Base-by-base conservation (phyloP, 2,797 vertebrate species). In the Micropoecilia bifurca region DNA sequence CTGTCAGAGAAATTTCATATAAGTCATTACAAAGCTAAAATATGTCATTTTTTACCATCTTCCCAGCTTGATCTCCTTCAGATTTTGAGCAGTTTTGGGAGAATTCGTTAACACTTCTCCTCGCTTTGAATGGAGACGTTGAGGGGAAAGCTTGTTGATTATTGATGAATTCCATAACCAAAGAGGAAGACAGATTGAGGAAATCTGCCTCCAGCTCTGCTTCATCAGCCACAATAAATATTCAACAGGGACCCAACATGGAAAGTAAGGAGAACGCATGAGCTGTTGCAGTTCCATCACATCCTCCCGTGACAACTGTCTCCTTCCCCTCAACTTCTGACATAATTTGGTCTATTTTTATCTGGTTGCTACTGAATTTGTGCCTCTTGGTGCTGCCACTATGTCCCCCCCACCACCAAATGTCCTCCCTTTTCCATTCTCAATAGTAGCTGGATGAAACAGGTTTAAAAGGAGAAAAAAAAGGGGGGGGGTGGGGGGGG, bases 371-470 rank as follows among this genome's bases (percentile, higher is more conserved):
- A 50, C 80, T 80, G 74, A 87, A 83, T 80, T 68, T 71, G 43
- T 41, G 25, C n/a, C 55, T 76, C 68, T 80, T 46, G 76, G 57
- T 80, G 78, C 84, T 75, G 74, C 76, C 63, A 28, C 73, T 79
- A n/a, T 78, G 48, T 72, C 74, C 77, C 48, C 75, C 76, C 8
- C 10, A 43, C 80, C 83, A 3, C 46, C 74, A 8, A 53, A 53
- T 25, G 50, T 69, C 83, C 85, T 75, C 45, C 55, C 59, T 78
- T 89, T 85, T 80, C 83, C 77, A 80, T 73, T 73, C 82, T 76
- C 71, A 83, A 89, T 87, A 92, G 90, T 91, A 88, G 90, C 77
- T 84, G 84, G 76, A 90, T 93, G 87, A 92, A 78, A 83, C 80
- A 84, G 89, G 76, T 84, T 81, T 91, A 88, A 90, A 91, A 79